Percentiles rank a stretch among this genome's conserved stretches.
Evolutionary conservation across 2,888 invertebrate genomes (phyloP).

Genomic region (Trisateles emortualis): DNA sequence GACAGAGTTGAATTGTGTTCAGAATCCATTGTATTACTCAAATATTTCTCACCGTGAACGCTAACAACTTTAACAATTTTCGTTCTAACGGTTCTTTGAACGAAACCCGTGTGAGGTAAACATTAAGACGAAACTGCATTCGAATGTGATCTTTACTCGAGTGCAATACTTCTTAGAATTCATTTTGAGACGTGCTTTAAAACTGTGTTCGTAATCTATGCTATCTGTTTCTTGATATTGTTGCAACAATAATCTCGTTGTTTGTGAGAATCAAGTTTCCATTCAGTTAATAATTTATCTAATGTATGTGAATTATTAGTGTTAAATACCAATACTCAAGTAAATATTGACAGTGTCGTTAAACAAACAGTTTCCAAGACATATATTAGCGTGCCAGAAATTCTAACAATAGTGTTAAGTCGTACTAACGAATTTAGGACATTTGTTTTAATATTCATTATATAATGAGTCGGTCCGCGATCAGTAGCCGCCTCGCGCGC

Average conservation of each 20-base stretch:
- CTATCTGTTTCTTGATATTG: conserved; percentile 41
- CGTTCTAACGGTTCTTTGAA: conserved; percentile 60
- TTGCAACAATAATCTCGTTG: conserved; percentile 54
- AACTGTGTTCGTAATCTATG: conserved; percentile 34
- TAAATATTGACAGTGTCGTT: conserved; percentile 57
- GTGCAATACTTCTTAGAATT: conserved; percentile 42
- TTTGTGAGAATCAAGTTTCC: conserved; percentile 52
- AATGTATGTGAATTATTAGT: conserved; percentile 48
- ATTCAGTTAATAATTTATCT: conserved; percentile 49
- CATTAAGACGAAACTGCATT: conserved; percentile 37
- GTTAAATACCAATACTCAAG: conserved; percentile 44
- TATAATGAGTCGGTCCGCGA: conserved; percentile 77
- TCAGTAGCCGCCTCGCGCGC: conserved; percentile 70
- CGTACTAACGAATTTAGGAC: conserved; percentile 72
- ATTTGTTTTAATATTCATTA: conserved; percentile 83
- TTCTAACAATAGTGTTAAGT: conserved; percentile 63
- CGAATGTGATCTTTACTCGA: conserved; percentile 42
- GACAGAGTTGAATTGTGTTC: conserved; percentile 40
- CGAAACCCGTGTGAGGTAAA: conserved; percentile 54
- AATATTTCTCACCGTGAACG: conserved; percentile 50
- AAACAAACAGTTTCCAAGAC: conserved; percentile 32
- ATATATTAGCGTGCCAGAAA: conserved; percentile 35
- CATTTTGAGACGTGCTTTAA: conserved; percentile 16
- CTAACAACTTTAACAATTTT: conserved; percentile 57
- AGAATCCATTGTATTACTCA: conserved; percentile 44